A percentile compares a stretch with the other conserved stretches of the same genome.
Evolutionary conservation across 2,888 invertebrate species (phyloP).

Genomic region (Melitaea athalia): DNA sequence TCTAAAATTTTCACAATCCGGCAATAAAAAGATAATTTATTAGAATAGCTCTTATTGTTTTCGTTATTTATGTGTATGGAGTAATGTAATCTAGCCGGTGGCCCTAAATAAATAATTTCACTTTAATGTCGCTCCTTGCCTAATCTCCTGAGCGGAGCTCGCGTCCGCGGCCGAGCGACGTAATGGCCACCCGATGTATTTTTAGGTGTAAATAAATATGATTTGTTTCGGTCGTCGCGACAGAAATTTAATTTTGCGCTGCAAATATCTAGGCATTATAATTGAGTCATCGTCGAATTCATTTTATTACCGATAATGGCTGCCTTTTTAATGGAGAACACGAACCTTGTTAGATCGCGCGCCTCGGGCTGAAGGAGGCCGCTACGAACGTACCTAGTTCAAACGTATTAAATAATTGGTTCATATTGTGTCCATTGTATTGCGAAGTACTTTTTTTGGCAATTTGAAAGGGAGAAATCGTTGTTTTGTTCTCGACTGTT

Average conservation of each 20-base stretch:
- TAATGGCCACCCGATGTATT: slow-evolving; percentile 82
- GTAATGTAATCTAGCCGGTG: slow-evolving; percentile 81
- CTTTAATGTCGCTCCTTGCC: slow-evolving; percentile 82
- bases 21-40: slow-evolving; percentile 83
- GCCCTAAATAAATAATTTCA: slow-evolving; percentile 82
- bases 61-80: slow-evolving; percentile 82
- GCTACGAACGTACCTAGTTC: slow-evolving; percentile 17
- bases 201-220: slow-evolving; percentile 82
- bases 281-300: slow-evolving; percentile 63
- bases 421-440: slow-evolving; percentile 24
- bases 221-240: slow-evolving; percentile 79
- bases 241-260: slow-evolving; percentile 77
- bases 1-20: slow-evolving; percentile 83
- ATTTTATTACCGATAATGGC: slow-evolving; percentile 51
- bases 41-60: slow-evolving; percentile 83
- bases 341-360: slow-evolving; percentile 33
- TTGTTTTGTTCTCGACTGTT: background rate
- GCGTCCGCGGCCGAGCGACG: slow-evolving; percentile 69
- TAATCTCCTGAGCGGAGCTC: slow-evolving; percentile 77
- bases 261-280: slow-evolving; percentile 77
- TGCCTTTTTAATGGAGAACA: slow-evolving; percentile 36
- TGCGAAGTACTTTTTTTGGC: slow-evolving; percentile 12
- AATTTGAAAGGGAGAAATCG: slow-evolving; percentile 8
- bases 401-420: slow-evolving; percentile 33
- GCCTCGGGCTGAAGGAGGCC: slow-evolving; percentile 29